Evolutionary conservation across 2,113 vertebrate genomes (phyloP), one percentile per base, ranked within the genome.

Genomic region (Embiotoca jacksoni): DNA sequence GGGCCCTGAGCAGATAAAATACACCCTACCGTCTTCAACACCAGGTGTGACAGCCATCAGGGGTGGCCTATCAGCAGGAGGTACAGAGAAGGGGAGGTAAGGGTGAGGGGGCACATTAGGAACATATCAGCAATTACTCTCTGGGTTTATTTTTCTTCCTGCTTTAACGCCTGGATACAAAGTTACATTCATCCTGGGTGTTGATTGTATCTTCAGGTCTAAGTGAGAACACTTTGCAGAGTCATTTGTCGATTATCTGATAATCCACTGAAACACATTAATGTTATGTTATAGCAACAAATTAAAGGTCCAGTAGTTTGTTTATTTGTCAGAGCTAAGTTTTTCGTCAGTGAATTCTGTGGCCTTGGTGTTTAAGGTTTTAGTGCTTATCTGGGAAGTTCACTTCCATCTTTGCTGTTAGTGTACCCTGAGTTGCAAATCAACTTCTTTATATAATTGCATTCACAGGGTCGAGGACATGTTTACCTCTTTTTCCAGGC

Each of bases 91-190:
- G 87, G 86, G 88, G 89, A 91, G 89, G 82, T 63, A 83, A 83
- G 88, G 89, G 80, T 75, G 77, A 85, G 88, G 92, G 94, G 92
- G 93, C 91, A 94, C 94, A 94, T 92, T 94, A 93, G 93, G 91
- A 94, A 94, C 92, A 93, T 93, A 94, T 93, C 93, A 93, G 93
- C 92, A 93, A 94, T 94, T 94, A 94, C 94, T 94, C 88, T 88
- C 73, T 55, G 33, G 79, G 92, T 93, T 94, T 93, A 94, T 93
- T 93, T 93, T 88, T 87, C 92, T 93, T 93, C 89, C 88, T 91
- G 92, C 88, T 92, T 92, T 92, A 89, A 89, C 73, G 85, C 91
- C 91, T 89, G 89, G 80, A 87, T 90, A 84, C 82, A 85, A 82
- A 90, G 86, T 91, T 90, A 87, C 85, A 90, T 90, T 88, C 86